Evolutionary conservation across 2,888 invertebrate species (phyloP).

Genomic region (Drosophila ustulata): DNA sequence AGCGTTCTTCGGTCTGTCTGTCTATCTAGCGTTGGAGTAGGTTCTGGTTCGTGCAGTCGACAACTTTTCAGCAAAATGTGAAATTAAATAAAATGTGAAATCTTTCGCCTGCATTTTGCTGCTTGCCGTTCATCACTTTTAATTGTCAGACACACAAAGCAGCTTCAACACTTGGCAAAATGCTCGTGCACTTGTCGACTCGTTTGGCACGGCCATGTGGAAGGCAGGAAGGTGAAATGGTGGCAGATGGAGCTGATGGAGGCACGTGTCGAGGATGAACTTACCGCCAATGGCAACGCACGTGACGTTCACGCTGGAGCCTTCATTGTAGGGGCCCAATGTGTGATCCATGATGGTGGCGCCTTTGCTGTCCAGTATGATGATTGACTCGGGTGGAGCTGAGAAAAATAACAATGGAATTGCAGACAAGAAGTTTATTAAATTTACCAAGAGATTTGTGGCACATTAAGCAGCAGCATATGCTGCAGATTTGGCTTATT

Average conservation of each 20-base stretch:
- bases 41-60: constrained; percentile 66
- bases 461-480: neutral
- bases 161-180: constrained; percentile 70
- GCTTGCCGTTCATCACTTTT: constrained; percentile 71
- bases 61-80: constrained; percentile 69
- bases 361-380: constrained; percentile 92
- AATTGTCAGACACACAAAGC: constrained; percentile 77
- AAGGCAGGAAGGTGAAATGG: neutral
- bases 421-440: constrained; percentile 4
- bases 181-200: constrained; percentile 23
- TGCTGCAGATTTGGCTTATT: constrained; percentile 4
- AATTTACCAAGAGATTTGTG: constrained; percentile 3
- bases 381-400: constrained; percentile 94
- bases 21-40: constrained; percentile 2
- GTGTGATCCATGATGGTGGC: constrained; percentile 90
- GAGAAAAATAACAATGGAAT: constrained; percentile 55
- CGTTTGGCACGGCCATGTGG: constrained; percentile 2
- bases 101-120: constrained; percentile 68
- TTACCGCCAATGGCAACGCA: constrained; percentile 95
- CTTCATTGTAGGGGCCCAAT: constrained; percentile 94
- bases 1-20: constrained; percentile 4
- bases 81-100: constrained; percentile 78
- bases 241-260: neutral
- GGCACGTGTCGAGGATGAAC: constrained; percentile 68
- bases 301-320: constrained; percentile 91